phyloP scores from a whole-genome alignment of 2,113 vertebrate species.

The Nannobrachium achirus region DNA sequence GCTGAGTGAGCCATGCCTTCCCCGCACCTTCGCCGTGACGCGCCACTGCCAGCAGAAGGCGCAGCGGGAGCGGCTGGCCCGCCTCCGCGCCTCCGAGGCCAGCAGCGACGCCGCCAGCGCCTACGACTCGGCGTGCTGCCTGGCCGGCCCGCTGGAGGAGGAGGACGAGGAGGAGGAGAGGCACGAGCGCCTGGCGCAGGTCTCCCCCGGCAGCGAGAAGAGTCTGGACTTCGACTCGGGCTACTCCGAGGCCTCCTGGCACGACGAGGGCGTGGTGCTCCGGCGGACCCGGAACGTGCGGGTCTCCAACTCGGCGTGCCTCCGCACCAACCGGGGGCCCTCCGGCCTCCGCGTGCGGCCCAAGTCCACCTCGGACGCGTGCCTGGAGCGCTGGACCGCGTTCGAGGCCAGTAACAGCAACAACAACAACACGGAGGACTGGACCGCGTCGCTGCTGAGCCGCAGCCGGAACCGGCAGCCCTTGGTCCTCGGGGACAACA shows the following conservation, averaged over 20 bases:
- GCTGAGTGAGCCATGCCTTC: conserved; percentile 65
- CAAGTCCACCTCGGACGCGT: conserved; percentile 94
- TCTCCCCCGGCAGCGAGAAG: conserved; percentile 84
- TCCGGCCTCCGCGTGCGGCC: conserved; percentile 83
- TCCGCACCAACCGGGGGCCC: conserved; percentile 75
- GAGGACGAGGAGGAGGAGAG: conserved; percentile 76
- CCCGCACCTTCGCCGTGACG: conserved; percentile 58
- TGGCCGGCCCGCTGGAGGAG: conserved; percentile 83
- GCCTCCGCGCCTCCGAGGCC: conserved; percentile 73
- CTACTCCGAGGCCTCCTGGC: conserved; percentile 92
- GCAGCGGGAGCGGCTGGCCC: conserved; percentile 69
- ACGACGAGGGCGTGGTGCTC: conserved; percentile 85
- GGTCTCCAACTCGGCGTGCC: conserved; percentile 82
- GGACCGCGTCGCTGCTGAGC: conserved; percentile 91
- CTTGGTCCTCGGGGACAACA: conserved; percentile 94
- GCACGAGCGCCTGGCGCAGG: conserved; percentile 53
- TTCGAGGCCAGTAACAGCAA: conserved; percentile 85
- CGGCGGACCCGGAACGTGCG: conserved; percentile 78
- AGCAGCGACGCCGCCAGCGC: conserved; percentile 84
- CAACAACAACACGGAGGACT: conserved; percentile 86
- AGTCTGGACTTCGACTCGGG: conserved; percentile 93
- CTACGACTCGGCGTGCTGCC: conserved; percentile 88
- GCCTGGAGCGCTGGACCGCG: conserved; percentile 91
- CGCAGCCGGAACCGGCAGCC: conserved; percentile 94
- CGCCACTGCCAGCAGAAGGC: conserved; percentile 66